These are phyloP conservation scores for Plotosus lineatus DNA, from an alignment of 2,113 vertebrate genomes.

Conservation along the genomic window DNA sequence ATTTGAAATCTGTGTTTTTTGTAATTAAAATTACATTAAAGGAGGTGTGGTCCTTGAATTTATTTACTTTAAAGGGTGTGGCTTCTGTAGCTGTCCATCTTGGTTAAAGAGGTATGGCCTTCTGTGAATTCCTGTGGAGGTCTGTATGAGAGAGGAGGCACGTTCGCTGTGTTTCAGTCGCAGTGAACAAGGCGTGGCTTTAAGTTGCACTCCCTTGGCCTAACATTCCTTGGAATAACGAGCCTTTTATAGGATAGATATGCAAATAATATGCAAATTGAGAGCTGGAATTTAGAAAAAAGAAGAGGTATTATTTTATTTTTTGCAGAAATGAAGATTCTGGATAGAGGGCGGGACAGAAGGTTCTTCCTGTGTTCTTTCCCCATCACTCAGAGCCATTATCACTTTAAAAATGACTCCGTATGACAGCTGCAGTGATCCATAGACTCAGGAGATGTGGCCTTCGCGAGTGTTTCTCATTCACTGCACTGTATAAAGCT, in stretches of 20 bases:
- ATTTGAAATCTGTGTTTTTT: no score
- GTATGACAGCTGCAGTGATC: constrained; percentile 26
- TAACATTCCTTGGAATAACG: neutral
- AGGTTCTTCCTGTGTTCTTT: neutral
- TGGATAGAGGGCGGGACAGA: neutral
- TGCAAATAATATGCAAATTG: neutral
- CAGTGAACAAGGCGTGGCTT: neutral
- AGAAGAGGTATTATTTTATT: neutral
- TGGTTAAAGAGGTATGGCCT: neutral
- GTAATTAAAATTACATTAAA: no score
- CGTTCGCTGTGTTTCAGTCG: no score
- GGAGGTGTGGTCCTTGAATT: no score
- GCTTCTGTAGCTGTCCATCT: neutral
- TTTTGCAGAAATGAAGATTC: neutral
- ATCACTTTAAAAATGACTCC: neutral
- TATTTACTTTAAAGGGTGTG: no score
- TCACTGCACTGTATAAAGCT: constrained; percentile 4
- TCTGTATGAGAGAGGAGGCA: neutral
- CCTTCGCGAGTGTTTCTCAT: neutral
- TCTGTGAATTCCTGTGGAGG: no score
- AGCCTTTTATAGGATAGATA: neutral
- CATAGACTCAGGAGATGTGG: constrained; percentile 31
- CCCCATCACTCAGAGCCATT: neutral
- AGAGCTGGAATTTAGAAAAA: neutral
- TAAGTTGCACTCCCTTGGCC: neutral